Percentiles rank a stretch among this genome's conserved stretches.
phyloP scores from a whole-genome alignment of 2,113 vertebrate species.

The Heterotilapia buettikoferi region DNA sequence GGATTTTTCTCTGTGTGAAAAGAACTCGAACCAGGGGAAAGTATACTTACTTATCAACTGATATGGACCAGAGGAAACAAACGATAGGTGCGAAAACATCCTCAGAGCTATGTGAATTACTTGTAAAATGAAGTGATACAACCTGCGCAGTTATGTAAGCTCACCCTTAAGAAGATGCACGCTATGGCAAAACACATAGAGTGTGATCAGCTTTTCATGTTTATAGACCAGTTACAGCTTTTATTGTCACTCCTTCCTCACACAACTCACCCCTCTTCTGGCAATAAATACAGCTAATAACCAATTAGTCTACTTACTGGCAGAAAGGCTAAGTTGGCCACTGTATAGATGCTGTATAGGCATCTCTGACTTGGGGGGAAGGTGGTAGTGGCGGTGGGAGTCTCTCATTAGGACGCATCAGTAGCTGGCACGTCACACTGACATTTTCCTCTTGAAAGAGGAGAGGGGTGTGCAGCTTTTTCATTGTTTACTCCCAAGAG shows the following conservation, averaged over 20 bases:
- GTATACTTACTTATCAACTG: neutral
- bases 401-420: constrained; percentile 68
- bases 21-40: neutral
- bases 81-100: neutral
- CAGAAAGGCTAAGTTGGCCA: neutral
- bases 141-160: neutral
- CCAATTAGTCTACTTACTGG: constrained; percentile 48
- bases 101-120: neutral
- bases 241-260: neutral
- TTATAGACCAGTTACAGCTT: neutral
- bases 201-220: neutral
- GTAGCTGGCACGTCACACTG: constrained; percentile 52
- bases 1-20: neutral
- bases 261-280: neutral
- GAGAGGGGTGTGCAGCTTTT: constrained; percentile 21
- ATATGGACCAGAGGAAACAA: neutral
- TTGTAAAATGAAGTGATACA: neutral
- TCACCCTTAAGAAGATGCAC: neutral
- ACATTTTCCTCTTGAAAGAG: constrained; percentile 41
- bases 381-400: neutral
- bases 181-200: neutral
- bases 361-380: neutral
- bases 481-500: constrained; percentile 49
- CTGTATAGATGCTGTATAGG: constrained; percentile 1
- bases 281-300: constrained; percentile 49